A percentile compares a stretch with the other conserved stretches of the same genome.
Evolutionary conservation across 2,888 invertebrate species (phyloP).

Genomic region (Lasioglossum pauxillum): DNA sequence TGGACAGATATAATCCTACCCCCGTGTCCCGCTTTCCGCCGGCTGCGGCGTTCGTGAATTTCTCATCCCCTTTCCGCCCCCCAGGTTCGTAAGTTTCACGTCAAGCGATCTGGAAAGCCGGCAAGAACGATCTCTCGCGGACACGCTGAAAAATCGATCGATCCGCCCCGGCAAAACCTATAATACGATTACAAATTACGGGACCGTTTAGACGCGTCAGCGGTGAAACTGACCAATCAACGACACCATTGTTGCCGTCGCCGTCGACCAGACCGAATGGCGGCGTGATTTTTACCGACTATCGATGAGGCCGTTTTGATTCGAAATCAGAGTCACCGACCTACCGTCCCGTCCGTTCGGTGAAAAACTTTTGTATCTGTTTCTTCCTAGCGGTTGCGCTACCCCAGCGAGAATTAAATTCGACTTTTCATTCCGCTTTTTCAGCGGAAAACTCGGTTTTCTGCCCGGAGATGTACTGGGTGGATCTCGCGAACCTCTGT

Average conservation of each 20-base stretch:
- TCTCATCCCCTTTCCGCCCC: not conserved
- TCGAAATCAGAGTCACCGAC: constrained; percentile 48
- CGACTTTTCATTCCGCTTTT: not conserved
- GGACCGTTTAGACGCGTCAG: constrained; percentile 72
- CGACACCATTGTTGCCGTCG: constrained; percentile 73
- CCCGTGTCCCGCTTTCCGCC: constrained; percentile 15
- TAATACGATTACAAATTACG: constrained; percentile 78
- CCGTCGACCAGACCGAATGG: constrained; percentile 54
- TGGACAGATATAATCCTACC: constrained; percentile 65
- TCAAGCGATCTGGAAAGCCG: constrained; percentile 11
- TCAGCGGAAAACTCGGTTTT: not conserved
- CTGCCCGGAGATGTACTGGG: not conserved
- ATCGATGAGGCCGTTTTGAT: constrained; percentile 46
- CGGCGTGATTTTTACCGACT: constrained; percentile 64
- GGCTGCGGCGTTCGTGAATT: not conserved
- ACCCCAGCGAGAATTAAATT: not conserved
- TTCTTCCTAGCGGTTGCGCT: not conserved
- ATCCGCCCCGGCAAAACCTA: constrained; percentile 44
- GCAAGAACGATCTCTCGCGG: constrained; percentile 21
- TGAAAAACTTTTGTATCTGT: not conserved
- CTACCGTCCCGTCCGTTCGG: not conserved
- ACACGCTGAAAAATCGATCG: constrained; percentile 58
- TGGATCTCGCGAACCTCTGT: not conserved
- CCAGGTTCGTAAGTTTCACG: constrained; percentile 18
- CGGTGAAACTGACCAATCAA: constrained; percentile 79